These are phyloP conservation scores for Orthosia gothica DNA, from an alignment of 2,888 invertebrate genomes.

Conservation along the genomic window DNA sequence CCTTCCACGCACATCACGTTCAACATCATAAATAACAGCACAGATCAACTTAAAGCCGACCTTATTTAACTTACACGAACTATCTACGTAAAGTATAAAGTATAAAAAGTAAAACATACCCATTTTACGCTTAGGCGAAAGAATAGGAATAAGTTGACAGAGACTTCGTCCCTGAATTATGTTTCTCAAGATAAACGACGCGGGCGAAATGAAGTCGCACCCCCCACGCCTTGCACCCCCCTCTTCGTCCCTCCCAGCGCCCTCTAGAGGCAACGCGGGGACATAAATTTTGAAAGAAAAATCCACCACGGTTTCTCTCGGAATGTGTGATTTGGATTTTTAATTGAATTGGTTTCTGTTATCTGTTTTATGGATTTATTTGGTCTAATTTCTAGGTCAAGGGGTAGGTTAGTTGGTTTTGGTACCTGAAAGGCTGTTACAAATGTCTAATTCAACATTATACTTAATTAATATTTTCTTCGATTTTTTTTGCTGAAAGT, in stretches of 20 bases:
- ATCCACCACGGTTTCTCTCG: constrained; percentile 88
- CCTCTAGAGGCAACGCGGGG: constrained; percentile 83
- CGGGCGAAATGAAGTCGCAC: constrained; percentile 94
- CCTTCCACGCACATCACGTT: constrained; percentile 24
- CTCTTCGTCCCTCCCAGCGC: constrained; percentile 73
- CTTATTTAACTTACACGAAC: constrained; percentile 55
- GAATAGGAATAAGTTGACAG: constrained; percentile 92
- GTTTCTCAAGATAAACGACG: constrained; percentile 94
- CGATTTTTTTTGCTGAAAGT: neutral
- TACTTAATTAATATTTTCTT: neutral
- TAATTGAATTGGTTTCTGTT: constrained; percentile 87
- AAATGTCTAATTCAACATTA: no score
- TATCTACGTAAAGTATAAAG: constrained; percentile 60
- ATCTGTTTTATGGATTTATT: constrained; percentile 66
- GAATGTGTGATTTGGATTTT: constrained; percentile 91
- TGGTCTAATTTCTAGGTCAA: constrained; percentile 50
- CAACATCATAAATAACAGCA: constrained; percentile 47
- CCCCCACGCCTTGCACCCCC: constrained; percentile 75
- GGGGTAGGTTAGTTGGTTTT: neutral
- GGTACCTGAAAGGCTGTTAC: neutral
- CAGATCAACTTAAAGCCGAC: constrained; percentile 54
- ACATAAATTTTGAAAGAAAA: constrained; percentile 91
- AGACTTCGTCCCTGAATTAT: constrained; percentile 92
- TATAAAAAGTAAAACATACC: constrained; percentile 84
- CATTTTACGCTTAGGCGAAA: constrained; percentile 91